Percentiles rank a stretch among this genome's conserved stretches.
phyloP scores from a whole-genome alignment of 2,888 invertebrate species.

The Eucera pruinosa region DNA sequence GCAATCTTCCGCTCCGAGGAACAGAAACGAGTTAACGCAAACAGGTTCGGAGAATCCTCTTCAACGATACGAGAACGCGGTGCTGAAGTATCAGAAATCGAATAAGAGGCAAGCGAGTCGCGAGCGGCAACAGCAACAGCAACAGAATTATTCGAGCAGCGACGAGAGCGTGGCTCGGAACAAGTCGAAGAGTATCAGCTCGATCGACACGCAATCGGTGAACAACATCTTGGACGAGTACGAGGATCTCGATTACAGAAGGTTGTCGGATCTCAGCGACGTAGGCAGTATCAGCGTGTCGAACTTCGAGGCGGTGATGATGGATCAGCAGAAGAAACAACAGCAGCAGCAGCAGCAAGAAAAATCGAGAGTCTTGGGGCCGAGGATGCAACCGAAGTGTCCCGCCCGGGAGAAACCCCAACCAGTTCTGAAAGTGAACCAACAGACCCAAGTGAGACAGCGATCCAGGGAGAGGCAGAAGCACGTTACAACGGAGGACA shows the following conservation, averaged over 20 bases:
- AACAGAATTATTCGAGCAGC: constrained; percentile 75
- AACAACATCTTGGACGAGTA: constrained; percentile 80
- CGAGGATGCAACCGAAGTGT: constrained; percentile 52
- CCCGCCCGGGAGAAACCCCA: constrained; percentile 58
- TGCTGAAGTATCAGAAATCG: constrained; percentile 71
- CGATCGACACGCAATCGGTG: constrained; percentile 79
- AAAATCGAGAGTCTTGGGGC: constrained; percentile 43
- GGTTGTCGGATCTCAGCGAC: constrained; percentile 78
- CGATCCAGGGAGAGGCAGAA: constrained; percentile 75
- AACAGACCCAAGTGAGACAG: constrained; percentile 78
- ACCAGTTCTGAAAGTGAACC: constrained; percentile 74
- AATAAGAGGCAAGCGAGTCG: constrained; percentile 62
- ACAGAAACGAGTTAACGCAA: constrained; percentile 28
- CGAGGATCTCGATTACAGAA: constrained; percentile 77
- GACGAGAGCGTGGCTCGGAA: constrained; percentile 75
- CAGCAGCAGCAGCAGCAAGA: constrained; percentile 63
- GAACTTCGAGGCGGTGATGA: constrained; percentile 76
- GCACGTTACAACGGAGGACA: constrained; percentile 50
- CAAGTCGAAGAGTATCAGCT: constrained; percentile 79
- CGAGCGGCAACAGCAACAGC: constrained; percentile 60
- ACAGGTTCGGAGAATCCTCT: constrained; percentile 53
- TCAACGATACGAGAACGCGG: constrained; percentile 71
- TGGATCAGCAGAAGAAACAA: constrained; percentile 74
- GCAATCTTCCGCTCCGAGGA: constrained; percentile 41
- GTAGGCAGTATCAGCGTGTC: constrained; percentile 75